Percentiles rank a stretch among this genome's conserved stretches.
Evolutionary conservation across 2,797 vertebrate genomes (phyloP).

Genomic region (Eulemur albifrons): DNA sequence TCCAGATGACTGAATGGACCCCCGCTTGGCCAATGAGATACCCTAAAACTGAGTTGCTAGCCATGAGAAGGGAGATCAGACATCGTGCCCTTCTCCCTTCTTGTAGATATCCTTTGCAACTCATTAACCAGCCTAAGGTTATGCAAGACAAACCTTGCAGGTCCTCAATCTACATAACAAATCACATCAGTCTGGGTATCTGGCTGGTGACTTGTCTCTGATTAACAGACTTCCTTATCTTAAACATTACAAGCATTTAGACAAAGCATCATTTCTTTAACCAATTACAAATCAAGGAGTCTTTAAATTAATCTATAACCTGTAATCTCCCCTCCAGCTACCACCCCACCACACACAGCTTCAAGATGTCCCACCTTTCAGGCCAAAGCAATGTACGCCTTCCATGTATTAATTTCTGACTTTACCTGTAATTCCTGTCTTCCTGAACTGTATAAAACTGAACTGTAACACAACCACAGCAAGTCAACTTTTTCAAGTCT

Average conservation of each 20-base stretch:
- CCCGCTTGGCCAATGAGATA: neutral
- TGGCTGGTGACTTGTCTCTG: neutral
- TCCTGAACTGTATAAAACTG: neutral
- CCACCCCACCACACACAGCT: too few species aligned
- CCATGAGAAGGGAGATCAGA: neutral
- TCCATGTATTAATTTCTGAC: neutral
- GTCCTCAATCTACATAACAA: neutral
- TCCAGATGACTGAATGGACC: neutral
- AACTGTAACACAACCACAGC: neutral
- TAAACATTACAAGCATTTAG: neutral
- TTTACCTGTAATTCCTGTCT: neutral
- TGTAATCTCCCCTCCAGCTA: neutral
- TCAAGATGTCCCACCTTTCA: neutral
- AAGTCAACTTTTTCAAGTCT: neutral
- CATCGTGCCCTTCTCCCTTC: neutral
- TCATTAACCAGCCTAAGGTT: neutral
- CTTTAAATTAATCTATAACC: neutral
- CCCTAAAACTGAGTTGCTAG: too few species aligned
- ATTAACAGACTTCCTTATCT: neutral
- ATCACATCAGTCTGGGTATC: neutral
- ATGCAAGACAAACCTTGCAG: neutral
- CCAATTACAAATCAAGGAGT: neutral
- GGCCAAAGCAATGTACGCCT: neutral
- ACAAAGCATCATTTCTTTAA: neutral
- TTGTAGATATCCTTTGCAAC: neutral